Evolutionary conservation across 2,888 invertebrate species (phyloP), one percentile per base, ranked within the genome.

Genomic region (Thymelicus sylvestris): DNA sequence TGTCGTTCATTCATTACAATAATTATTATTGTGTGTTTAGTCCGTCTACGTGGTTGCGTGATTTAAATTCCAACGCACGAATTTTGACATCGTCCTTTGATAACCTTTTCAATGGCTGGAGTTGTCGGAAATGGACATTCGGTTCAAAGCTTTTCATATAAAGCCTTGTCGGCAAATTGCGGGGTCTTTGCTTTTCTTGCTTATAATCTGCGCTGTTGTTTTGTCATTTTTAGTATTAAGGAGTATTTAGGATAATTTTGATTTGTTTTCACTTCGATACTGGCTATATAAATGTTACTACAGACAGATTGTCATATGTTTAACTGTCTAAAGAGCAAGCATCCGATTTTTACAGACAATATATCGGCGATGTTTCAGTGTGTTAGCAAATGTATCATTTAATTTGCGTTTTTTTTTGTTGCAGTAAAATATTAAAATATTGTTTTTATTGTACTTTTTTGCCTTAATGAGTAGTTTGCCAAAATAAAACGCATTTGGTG

Each of bases 111-210:
- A 89, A 86, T 83, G 81, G 80, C 81, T 83, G 79, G 77, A 86
- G 86, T 87, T 86, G 90, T 91, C 91, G 92, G 92, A 92, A 90
- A 89, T 88, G 91, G 91, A 88, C 91, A 87, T 87, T 83, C 79
- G 78, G 81, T 77, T 85, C 85, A 90, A 90, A 89, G 86, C 84
- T 82, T 79, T 82, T 86, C 79, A 76, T 79, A 80, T 81, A 84
- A 81, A 81, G 82, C 77, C 82, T 77, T 86, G 89, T 86, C 89
- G 90, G 90, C 88, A 83, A 87, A 87, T 84, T 84, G 82, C 82
- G 85, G 82, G 79, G 74, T 75, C 74, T 77, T 77, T 76, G 72
- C 72, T 75, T 74, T 74, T 71, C 55, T 75, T 63, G 66, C 57
- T 72, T 69, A 65, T 66, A 67, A 72, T 67, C 24, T 68, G 52